Conservation (phyloP, 2,113 vertebrate genomes). For the Rattus rattus region DNA sequence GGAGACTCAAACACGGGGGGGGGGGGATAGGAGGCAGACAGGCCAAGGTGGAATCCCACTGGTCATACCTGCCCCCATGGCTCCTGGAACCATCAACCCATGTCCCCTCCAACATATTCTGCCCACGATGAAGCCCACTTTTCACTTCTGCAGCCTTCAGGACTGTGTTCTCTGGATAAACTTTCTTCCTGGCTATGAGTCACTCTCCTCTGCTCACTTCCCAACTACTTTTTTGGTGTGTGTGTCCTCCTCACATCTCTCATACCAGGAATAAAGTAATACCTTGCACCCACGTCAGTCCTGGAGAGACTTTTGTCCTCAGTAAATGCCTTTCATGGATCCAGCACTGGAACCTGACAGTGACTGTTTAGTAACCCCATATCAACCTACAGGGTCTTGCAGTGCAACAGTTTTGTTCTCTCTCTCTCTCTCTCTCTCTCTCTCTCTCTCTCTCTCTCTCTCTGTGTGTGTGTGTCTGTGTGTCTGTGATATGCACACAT, state of each 20-base stretch:
- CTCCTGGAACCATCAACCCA: not conserved
- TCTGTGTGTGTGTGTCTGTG: not conserved
- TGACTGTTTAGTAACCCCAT: not conserved
- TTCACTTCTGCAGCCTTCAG: not conserved
- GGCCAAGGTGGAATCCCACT: not conserved
- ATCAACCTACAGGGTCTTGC: not conserved
- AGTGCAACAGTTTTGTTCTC: not conserved
- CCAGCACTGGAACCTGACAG: too few relatives aligned
- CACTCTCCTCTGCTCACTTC: not conserved
- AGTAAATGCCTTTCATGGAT: too few relatives aligned
- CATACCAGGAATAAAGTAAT: too few relatives aligned
- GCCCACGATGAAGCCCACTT: not conserved
- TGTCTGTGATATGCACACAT: not conserved
- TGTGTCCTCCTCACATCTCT: too few relatives aligned
- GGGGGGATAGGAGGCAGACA: not conserved
- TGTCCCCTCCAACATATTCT: too few relatives aligned
- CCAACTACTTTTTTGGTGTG: not conserved
- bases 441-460: not conserved
- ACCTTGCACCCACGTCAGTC: too few relatives aligned
- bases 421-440: not conserved
- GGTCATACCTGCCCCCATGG: not conserved
- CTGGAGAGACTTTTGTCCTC: too few relatives aligned
- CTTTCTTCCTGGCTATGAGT: not conserved
- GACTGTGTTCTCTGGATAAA: not conserved
- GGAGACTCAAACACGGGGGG: not conserved